Evolutionary conservation across 2,797 vertebrate species (phyloP).

Genomic region (Taenioides sp.): DNA sequence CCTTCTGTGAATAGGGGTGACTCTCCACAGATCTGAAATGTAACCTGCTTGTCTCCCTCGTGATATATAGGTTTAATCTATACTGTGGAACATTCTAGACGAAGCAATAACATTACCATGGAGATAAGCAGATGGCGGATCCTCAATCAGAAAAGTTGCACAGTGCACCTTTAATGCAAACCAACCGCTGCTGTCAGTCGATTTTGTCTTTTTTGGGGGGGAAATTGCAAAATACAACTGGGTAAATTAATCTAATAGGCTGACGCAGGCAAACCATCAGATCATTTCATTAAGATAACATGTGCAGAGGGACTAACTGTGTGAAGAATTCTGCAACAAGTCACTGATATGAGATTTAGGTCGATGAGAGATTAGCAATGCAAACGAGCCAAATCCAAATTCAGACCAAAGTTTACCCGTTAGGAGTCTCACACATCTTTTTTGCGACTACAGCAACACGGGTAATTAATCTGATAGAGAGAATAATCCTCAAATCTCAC

Average conservation of each 20-base stretch:
- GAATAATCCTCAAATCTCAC: slow-evolving; percentile 35
- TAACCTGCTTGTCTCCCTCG: too few species aligned
- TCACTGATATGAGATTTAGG: slow-evolving; percentile 31
- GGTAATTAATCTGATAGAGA: slow-evolving; percentile 37
- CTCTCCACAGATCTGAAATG: too few species aligned
- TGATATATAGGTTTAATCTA: too few species aligned
- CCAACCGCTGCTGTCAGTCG: slow-evolving; percentile 5
- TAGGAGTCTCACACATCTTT: not conserved
- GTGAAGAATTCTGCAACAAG: slow-evolving; percentile 15
- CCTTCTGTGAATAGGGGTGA: too few species aligned
- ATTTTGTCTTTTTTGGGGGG: not conserved
- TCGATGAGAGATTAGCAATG: slow-evolving; percentile 25
- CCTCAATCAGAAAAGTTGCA: too few species aligned
- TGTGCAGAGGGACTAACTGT: not conserved
- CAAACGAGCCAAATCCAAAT: slow-evolving; percentile 37
- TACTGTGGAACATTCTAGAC: too few species aligned
- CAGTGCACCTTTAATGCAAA: not conserved
- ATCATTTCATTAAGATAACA: slow-evolving; percentile 16
- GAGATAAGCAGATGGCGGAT: too few species aligned
- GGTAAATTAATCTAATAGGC: slow-evolving; percentile 1
- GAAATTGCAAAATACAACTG: not conserved
- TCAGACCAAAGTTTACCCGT: slow-evolving; percentile 27
- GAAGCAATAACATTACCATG: too few species aligned
- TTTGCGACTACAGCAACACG: slow-evolving; percentile 26
- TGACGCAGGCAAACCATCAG: not conserved